phyloP scores from a whole-genome alignment of 1,140 invertebrate species.

The Melitaea cinxia region DNA sequence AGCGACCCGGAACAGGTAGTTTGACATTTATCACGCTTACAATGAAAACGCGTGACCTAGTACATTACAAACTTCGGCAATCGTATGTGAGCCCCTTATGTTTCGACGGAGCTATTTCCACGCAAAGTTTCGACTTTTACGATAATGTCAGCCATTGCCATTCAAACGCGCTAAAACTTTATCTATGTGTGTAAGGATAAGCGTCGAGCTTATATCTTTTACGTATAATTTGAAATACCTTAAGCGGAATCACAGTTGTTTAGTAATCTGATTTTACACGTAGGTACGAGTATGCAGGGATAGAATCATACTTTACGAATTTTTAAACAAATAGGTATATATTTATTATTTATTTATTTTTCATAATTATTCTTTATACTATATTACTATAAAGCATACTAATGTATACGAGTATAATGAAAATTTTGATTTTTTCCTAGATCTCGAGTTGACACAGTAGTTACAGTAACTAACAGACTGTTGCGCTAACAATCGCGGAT shows the following conservation, averaged over 20 bases:
- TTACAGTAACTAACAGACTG: no score
- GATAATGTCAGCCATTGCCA: conserved; percentile 80
- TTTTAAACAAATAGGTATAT: no score
- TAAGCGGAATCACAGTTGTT: conserved; percentile 26
- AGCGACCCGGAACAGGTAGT: conserved; percentile 29
- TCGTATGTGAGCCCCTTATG: conserved; percentile 79
- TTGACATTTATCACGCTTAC: conserved; percentile 60
- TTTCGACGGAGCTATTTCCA: conserved; percentile 74
- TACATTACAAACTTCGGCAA: conserved; percentile 79
- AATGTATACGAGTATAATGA: no score
- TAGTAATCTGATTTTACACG: conserved; percentile 1
- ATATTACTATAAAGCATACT: no score
- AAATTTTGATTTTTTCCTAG: no score
- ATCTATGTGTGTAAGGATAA: conserved; percentile 79
- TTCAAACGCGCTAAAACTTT: conserved; percentile 79
- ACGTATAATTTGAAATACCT: conserved; percentile 50
- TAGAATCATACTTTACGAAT: no score
- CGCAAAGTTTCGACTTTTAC: conserved; percentile 79
- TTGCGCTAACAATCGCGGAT: no score
- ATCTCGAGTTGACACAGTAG: no score
- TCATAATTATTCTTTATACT: no score
- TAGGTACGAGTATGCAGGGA: no score
- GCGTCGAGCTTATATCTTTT: conserved; percentile 61
- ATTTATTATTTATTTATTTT: no score
- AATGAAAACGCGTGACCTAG: conserved; percentile 66